A percentile compares a stretch with the other conserved stretches of the same genome.
Conservation (phyloP, 1,140 invertebrate genomes). For the Asobara japonica region DNA sequence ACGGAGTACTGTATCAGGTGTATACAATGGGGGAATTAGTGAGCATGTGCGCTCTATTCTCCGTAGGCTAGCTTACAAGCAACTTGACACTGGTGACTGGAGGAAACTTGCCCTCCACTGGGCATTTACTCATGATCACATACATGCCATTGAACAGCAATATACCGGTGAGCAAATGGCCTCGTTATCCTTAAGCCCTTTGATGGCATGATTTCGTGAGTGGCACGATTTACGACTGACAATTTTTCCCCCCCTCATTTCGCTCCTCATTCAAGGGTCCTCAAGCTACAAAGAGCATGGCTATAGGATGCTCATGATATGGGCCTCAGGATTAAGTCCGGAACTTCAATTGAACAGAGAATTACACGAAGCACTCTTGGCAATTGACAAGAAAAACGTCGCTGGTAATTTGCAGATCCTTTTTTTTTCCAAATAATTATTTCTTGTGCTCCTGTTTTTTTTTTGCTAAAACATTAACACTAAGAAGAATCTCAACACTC, state of each 20-base stretch:
- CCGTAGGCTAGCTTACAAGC: constrained; percentile 77
- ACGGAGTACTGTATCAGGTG: constrained; percentile 46
- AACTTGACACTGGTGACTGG: constrained; percentile 75
- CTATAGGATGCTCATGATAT: constrained; percentile 76
- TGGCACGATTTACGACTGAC: neutral
- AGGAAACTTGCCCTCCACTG: constrained; percentile 76
- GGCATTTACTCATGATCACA: constrained; percentile 79
- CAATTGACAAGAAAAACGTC: constrained; percentile 71
- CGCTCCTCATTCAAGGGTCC: constrained; percentile 66
- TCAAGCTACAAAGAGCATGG: constrained; percentile 82
- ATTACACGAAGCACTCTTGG: constrained; percentile 73
- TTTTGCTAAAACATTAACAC: no score
- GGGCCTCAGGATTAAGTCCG: constrained; percentile 73
- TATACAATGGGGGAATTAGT: constrained; percentile 45
- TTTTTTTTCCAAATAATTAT: neutral
- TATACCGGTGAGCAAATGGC: constrained; percentile 72
- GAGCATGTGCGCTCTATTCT: constrained; percentile 68
- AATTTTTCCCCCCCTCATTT: neutral
- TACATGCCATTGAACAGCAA: constrained; percentile 79
- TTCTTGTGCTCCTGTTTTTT: neutral
- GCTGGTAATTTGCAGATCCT: no score
- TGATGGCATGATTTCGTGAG: neutral
- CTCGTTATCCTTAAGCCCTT: constrained; percentile 19
- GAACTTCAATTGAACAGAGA: constrained; percentile 73
- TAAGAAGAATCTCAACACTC: neutral